These are phyloP conservation scores for Probosciger aterrimus DNA, from an alignment of 2,113 vertebrate genomes.

Conservation along the genomic window DNA sequence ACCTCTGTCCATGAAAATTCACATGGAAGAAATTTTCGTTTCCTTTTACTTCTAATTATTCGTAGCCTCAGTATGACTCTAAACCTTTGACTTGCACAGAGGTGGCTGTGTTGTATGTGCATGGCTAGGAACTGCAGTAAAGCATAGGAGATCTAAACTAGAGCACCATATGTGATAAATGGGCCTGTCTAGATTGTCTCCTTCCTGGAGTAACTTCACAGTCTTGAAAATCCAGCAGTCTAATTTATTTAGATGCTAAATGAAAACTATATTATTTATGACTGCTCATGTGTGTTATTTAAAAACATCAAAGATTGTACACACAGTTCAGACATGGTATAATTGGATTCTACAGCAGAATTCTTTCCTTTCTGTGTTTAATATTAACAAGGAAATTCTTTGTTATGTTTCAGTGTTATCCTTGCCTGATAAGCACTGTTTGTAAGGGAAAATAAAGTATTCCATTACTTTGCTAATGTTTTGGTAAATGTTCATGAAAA, in stretches of 20 bases:
- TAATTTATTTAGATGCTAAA: neutral
- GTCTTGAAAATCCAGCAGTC: neutral
- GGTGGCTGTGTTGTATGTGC: neutral
- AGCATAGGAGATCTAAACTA: neutral
- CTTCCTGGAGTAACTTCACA: neutral
- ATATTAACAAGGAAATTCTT: neutral
- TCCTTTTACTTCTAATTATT: neutral
- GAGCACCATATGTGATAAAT: neutral
- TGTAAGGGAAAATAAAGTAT: neutral
- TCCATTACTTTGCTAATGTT: neutral
- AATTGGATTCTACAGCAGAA: neutral
- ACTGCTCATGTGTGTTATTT: neutral
- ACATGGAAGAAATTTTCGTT: neutral
- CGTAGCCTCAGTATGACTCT: neutral
- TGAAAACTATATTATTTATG: slow-evolving; percentile 8
- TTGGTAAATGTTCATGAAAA: slow-evolving; percentile 1
- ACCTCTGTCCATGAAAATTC: neutral
- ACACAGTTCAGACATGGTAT: neutral
- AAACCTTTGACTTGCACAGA: neutral
- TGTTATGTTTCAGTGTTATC: neutral
- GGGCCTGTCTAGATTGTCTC: neutral
- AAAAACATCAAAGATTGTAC: neutral
- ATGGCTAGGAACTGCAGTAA: neutral
- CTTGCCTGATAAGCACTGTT: neutral
- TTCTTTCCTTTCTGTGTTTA: neutral